Percentiles rank a stretch among this genome's conserved stretches.
phyloP scores from a whole-genome alignment of 1,140 invertebrate species.

The Zaprionus tsacasi region DNA sequence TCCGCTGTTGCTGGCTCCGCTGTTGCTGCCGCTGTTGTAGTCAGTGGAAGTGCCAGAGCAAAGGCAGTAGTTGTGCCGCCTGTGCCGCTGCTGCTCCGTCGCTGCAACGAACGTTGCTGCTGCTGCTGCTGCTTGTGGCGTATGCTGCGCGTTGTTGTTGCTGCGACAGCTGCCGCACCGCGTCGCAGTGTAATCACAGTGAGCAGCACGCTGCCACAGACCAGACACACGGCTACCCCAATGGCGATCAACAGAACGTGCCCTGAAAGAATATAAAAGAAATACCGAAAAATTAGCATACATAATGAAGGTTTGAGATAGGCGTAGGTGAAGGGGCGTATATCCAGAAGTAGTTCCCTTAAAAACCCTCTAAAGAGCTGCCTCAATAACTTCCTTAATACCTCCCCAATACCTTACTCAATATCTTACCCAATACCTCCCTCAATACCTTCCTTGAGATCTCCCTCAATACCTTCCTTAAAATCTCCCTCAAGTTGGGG shows the following conservation, averaged over 20 bases:
- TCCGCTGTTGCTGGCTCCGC: constrained; percentile 42
- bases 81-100: constrained; percentile 53
- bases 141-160: constrained; percentile 64
- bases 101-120: constrained; percentile 53
- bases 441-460: too few species aligned
- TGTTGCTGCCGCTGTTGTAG: constrained; percentile 58
- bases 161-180: constrained; percentile 10
- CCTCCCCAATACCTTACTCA: not conserved
- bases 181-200: constrained; percentile 68
- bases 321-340: not conserved
- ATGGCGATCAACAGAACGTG: constrained; percentile 73
- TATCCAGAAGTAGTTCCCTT: too few species aligned
- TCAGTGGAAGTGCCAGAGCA: constrained; percentile 82
- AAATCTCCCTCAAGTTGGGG: too few species aligned
- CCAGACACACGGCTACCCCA: constrained; percentile 74
- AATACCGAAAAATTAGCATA: not conserved
- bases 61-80: constrained; percentile 35
- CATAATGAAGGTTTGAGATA: not conserved
- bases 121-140: constrained; percentile 53
- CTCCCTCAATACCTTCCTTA: too few species aligned
- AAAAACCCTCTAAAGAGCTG: too few species aligned
- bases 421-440: too few species aligned
- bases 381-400: not conserved
- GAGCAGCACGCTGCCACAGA: constrained; percentile 75
- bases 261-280: constrained; percentile 37